Evolutionary conservation across 37 sponge, comb jelly and placozoan genomes (phyloP), one percentile per base, ranked within the genome.

Genomic region (Bolinopsis microptera): DNA sequence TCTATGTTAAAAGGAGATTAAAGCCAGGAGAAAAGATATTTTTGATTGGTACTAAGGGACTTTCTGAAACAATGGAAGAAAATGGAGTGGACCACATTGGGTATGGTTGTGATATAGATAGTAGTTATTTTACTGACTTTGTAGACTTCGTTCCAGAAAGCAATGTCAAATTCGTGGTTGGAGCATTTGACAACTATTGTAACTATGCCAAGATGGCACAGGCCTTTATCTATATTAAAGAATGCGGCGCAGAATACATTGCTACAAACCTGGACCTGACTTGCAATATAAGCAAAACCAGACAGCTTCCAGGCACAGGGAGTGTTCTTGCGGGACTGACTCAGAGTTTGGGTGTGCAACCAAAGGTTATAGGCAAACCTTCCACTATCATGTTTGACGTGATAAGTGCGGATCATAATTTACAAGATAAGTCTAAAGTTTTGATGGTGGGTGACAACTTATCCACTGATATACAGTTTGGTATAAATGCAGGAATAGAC

Each of bases 361-460:
- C 94, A 5, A 93, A 35, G 21, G 88, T 93, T 38, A 83, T 93
- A n/a, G 94, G 94, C 5, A 93, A 93, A 38, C 94, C 94, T 25
- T 83, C 38, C 38, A 25, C 83, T n/a, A 33, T 38, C 0, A 38
- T 93, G 22, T 83, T 74, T 27, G 88, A 93, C 0, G 22, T 82
- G 41, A 93, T 93, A 16, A 28, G 69, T 33, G 22, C 35, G 0
- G 94, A 93, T 25, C 83, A 48, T 41, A 35, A 26, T 23, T n/a
- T 86, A 24, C 33, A 28, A 0, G 94, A 93, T 32, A 68, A 33
- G 22, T 67, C 36, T 22, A 38, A 82, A 67, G 88, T 83, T 0
- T 23, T 93, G 22, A 93, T 93, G 94, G 48, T 93, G 21, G 94
- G 94, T 30, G 94, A 93, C 61, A 93, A 93, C 34, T 36, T 93